phyloP scores from a whole-genome alignment of 2,888 invertebrate species.

The Crepidodera aurea region DNA sequence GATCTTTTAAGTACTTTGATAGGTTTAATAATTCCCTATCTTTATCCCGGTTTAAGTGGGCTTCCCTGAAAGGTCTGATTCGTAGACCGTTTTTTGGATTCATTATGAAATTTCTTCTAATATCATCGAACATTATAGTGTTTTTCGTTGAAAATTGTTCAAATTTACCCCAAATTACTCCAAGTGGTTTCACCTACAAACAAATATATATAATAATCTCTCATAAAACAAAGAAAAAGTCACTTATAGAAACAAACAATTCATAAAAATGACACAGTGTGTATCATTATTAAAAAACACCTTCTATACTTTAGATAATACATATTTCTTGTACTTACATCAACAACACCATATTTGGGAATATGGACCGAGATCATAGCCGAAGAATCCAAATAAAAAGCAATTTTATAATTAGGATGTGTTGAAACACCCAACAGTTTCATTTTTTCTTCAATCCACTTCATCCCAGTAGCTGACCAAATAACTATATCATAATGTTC shows the following conservation, averaged over 20 bases:
- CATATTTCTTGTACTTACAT: conserved; percentile 76
- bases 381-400: conserved; percentile 88
- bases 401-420: conserved; percentile 87
- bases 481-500: conserved; percentile 95
- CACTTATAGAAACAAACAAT: too few relatives aligned
- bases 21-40: conserved; percentile 86
- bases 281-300: too few relatives aligned
- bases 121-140: conserved; percentile 98
- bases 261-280: background rate
- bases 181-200: conserved; percentile 86
- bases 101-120: conserved; percentile 95
- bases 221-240: too few relatives aligned
- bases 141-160: conserved; percentile 88
- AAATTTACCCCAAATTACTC: conserved; percentile 96
- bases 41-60: conserved; percentile 84
- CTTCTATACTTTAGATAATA: too few relatives aligned
- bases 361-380: conserved; percentile 97
- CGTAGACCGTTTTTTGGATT: conserved; percentile 93
- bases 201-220: background rate
- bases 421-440: conserved; percentile 84
- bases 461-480: conserved; percentile 99
- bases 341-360: conserved; percentile 88
- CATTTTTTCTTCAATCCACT: conserved; percentile 99
- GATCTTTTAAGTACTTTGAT: conserved; percentile 82
- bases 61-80: conserved; percentile 90